phyloP scores from a whole-genome alignment of 2,888 invertebrate species.

The Chymomyza amoena region DNA sequence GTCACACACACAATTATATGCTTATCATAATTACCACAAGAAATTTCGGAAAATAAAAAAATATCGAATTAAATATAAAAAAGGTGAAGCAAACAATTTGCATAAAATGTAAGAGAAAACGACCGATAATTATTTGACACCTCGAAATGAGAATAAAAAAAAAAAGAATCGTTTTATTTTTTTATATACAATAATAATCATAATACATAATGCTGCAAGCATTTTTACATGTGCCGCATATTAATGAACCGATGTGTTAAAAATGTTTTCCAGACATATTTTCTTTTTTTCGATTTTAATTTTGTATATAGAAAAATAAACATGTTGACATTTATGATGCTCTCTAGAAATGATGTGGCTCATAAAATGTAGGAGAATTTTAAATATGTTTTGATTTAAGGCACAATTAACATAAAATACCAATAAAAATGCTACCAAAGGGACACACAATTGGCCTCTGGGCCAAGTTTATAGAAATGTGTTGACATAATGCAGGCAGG shows the following conservation, averaged over 20 bases:
- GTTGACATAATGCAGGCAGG: constrained; percentile 21
- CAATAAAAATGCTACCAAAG: constrained; percentile 65
- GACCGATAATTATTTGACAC: constrained; percentile 55
- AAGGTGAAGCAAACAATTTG: constrained; percentile 8
- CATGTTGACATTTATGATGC: constrained; percentile 28
- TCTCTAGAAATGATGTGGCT: constrained; percentile 11
- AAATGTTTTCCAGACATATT: constrained; percentile 12
- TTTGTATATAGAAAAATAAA: constrained; percentile 33
- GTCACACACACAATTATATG: constrained; percentile 29
- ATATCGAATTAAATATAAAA: constrained; percentile 22
- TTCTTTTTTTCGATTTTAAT: constrained; percentile 11
- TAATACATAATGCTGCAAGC: constrained; percentile 18
- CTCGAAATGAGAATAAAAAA: constrained; percentile 15
- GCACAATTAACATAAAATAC: constrained; percentile 62
- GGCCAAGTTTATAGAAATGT: constrained; percentile 12
- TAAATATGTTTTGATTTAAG: constrained; percentile 19
- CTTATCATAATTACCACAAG: constrained; percentile 19
- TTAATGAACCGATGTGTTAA: constrained; percentile 36
- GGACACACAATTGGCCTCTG: constrained; percentile 23
- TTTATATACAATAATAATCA: neutral
- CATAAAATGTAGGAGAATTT: constrained; percentile 19
- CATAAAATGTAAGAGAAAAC: constrained; percentile 28
- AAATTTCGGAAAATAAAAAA: neutral
- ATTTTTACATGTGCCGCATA: constrained; percentile 28
- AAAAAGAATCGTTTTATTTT: too few species aligned